Evolutionary conservation across 2,113 vertebrate genomes (phyloP), one percentile per base, ranked within the genome.

Genomic region (Hiodon tergisus): DNA sequence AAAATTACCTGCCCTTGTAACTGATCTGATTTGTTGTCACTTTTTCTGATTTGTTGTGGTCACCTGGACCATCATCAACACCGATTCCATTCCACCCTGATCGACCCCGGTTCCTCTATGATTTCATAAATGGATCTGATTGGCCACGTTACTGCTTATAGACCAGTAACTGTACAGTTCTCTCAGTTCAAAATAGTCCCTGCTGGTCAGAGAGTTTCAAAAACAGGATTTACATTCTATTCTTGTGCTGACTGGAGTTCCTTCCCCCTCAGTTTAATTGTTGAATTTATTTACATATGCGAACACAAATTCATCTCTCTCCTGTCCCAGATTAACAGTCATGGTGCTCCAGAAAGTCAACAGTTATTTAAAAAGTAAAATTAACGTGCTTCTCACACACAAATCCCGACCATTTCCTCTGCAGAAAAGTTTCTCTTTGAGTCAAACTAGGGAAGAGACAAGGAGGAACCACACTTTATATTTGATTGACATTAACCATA

Each of bases 161-260:
- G 14, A 16, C 50, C 73, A 9, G 46, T 13, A 46, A 7, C 54
- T 46, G n/a, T 75, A 31, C 31, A 31, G 31, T 55, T 55, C 62
- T 57, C 61, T 67, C 73, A 50, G 17, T 67, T 48, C 55, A 47
- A 59, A 48, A 6, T 58, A n/a, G 47, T 31, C 65, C 65, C 6
- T 54, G 46, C 16, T 61, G 72, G 62, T 67, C 31, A 31, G 55
- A 66, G 47, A 31, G 14, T 55, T 47, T 59, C 63, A 59, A 53
- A 68, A 75, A 75, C 67, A n/a, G 31, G 73, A 75, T 68, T 67
- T 57, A 10, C 54, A 57, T 66, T 58, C 13, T 2, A 67, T 51
- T 6, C 17, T 6, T 9, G 16, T n/a, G 4, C 73, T 74, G 63
- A 67, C 73, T 67, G 31, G 9, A 7, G 7, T 50, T 10, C 31